A percentile compares a stretch with the other conserved stretches of the same genome.
Evolutionary conservation across 2,797 vertebrate genomes (phyloP).

Genomic region (Sphenopsis melanotis): DNA sequence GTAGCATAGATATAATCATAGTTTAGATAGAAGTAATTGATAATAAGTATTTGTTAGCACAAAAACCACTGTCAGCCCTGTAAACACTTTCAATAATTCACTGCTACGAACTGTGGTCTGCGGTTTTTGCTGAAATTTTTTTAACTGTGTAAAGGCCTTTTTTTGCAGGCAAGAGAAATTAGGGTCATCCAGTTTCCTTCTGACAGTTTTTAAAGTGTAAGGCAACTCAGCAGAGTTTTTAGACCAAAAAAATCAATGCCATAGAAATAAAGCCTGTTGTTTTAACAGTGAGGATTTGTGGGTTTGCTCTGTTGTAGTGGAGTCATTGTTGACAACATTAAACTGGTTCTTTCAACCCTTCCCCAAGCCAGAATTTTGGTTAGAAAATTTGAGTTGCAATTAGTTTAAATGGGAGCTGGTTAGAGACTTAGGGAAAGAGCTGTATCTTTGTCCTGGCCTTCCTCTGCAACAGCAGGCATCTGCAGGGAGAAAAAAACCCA

Average conservation of each 20-base stretch:
- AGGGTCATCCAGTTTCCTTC: not conserved
- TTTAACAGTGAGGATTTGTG: not conserved
- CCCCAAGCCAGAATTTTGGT: not conserved
- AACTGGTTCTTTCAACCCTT: not conserved
- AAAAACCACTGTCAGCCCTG: not conserved
- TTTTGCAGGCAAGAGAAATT: not conserved
- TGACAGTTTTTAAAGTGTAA: not conserved
- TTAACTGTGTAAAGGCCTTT: not conserved
- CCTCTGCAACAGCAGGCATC: not conserved
- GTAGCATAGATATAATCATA: not conserved
- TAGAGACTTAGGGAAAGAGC: not conserved
- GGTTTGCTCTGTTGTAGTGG: not conserved
- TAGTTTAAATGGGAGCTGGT: not conserved
- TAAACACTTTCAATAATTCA: not conserved
- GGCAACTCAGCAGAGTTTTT: not conserved
- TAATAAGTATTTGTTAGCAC: not conserved
- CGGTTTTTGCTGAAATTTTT: not conserved
- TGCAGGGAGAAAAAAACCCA: not conserved
- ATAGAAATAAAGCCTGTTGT: not conserved
- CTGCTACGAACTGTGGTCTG: not conserved
- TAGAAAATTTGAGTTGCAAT: not conserved
- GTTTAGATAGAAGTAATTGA: not conserved
- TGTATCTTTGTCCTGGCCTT: not conserved
- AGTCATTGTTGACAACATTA: not conserved
- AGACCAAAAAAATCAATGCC: accelerated